Conservation (phyloP, 2,797 vertebrate genomes). For the Zalophus californianus region DNA sequence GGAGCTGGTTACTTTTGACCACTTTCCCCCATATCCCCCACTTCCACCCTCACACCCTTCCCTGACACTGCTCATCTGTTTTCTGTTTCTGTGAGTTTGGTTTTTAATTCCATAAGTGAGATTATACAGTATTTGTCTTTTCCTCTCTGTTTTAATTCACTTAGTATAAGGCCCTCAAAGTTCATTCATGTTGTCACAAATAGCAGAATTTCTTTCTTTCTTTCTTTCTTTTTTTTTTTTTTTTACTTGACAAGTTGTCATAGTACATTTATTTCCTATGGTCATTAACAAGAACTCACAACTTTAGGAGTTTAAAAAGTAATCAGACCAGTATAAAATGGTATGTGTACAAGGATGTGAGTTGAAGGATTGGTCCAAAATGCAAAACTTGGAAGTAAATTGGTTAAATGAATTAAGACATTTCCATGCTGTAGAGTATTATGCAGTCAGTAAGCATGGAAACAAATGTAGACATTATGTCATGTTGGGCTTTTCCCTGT, state of each 20-base stretch:
- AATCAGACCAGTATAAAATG: not conserved
- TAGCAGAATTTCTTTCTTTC: not conserved
- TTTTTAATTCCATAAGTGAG: not conserved
- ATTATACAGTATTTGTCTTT: not conserved
- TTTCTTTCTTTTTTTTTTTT: too few species aligned
- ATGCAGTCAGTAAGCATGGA: not conserved
- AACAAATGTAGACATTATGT: not conserved
- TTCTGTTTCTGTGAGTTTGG: not conserved
- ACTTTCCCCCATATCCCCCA: not conserved
- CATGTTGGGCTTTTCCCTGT: not conserved
- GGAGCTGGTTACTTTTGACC: not conserved
- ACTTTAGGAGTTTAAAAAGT: constrained; percentile 12
- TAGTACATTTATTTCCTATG: constrained; percentile 9
- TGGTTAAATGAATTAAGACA: not conserved
- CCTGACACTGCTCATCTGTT: not conserved
- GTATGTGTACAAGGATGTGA: not conserved
- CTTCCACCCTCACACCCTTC: not conserved
- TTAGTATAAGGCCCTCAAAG: not conserved
- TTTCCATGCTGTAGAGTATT: not conserved
- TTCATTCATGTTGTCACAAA: not conserved
- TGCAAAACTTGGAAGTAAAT: not conserved
- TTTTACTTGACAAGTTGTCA: not conserved
- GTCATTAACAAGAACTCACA: not conserved
- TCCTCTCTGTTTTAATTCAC: not conserved
- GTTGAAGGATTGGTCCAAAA: not conserved